These are phyloP conservation scores for Chalcosyrphus nemorum DNA, from an alignment of 2,888 invertebrate species.

Conservation along the genomic window DNA sequence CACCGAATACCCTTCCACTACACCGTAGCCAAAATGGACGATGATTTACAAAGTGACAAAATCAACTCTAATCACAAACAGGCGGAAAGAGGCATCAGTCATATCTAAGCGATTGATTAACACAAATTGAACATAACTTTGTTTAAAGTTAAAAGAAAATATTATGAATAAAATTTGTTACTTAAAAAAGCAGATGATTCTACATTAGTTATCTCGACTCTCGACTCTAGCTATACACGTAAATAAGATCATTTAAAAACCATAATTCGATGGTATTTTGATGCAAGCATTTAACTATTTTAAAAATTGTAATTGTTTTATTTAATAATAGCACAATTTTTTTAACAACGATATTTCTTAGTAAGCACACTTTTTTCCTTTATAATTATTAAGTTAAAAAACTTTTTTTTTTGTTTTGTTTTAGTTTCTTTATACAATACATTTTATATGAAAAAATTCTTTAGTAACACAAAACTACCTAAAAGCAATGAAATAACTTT, in stretches of 20 bases:
- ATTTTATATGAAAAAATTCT: conserved; percentile 16
- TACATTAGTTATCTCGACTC: neutral
- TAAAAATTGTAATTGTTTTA: conserved; percentile 19
- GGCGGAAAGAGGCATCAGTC: no score
- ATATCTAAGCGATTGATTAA: no score
- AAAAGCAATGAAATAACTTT: conserved; percentile 25
- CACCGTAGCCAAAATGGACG: no score
- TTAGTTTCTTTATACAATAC: conserved; percentile 8
- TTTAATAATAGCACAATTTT: conserved; percentile 31
- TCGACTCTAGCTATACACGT: neutral
- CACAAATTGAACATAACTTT: no score
- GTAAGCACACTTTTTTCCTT: conserved; percentile 56
- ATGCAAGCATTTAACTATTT: conserved; percentile 49
- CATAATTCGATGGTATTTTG: conserved; percentile 16
- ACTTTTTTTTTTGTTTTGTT: neutral
- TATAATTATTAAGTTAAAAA: conserved; percentile 39
- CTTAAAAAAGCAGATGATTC: neutral
- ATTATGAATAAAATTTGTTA: no score
- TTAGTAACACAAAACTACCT: conserved; percentile 41
- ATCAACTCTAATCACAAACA: no score
- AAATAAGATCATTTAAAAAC: neutral
- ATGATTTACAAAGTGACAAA: no score
- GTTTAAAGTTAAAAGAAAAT: neutral
- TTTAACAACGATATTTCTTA: conserved; percentile 50
- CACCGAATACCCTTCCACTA: no score